These are phyloP conservation scores for Zosterops japonicus DNA, from an alignment of 2,113 vertebrate species.

Conservation along the genomic window DNA sequence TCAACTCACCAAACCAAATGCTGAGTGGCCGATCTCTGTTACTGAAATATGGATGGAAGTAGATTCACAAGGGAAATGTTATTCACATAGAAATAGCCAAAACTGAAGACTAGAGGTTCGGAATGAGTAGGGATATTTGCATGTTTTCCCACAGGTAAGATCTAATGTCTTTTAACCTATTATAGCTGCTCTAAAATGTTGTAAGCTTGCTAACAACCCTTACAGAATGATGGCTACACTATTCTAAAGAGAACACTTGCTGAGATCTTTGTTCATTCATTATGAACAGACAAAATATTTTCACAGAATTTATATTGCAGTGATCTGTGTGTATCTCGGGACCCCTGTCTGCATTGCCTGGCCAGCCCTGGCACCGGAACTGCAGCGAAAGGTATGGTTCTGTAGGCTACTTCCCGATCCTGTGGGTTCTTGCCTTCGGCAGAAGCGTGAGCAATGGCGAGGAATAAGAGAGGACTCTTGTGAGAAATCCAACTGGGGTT, in stretches of 20 bases:
- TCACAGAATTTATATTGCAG: background rate
- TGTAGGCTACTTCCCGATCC: too few relatives aligned
- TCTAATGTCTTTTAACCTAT: background rate
- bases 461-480: too few relatives aligned
- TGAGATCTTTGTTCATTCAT: background rate
- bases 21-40: background rate
- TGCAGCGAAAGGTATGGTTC: too few relatives aligned
- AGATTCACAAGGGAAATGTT: background rate
- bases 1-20: background rate
- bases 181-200: background rate
- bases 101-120: background rate
- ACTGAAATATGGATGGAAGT: background rate
- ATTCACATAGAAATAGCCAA: background rate
- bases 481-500: too few relatives aligned
- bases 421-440: too few relatives aligned
- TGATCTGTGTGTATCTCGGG: too few relatives aligned
- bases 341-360: too few relatives aligned
- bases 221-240: background rate
- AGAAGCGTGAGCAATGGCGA: too few relatives aligned
- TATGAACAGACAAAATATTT: background rate
- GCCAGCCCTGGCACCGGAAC: too few relatives aligned
- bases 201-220: background rate
- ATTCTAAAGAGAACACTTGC: background rate
- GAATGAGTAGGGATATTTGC: background rate
- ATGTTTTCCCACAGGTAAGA: background rate